A percentile compares a stretch with the other conserved stretches of the same genome.
Conservation (phyloP, 2,888 invertebrate genomes). For the Cyclophora albipunctata region DNA sequence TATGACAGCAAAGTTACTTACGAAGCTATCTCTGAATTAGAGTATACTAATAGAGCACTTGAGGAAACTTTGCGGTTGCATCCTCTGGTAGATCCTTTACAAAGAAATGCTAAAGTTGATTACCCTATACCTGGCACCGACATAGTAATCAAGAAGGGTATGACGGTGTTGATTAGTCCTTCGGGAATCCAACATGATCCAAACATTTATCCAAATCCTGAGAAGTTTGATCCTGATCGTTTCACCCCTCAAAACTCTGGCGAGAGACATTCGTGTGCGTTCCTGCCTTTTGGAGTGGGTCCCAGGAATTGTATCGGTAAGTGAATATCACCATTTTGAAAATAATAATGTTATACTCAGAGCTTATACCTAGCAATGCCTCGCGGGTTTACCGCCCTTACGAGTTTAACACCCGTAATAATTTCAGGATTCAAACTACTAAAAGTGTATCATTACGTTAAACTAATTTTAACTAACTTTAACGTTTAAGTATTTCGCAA, state of each 20-base stretch:
- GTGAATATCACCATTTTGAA: constrained; percentile 7
- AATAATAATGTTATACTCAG: too few species aligned
- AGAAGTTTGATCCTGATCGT: constrained; percentile 59
- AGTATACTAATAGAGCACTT: constrained; percentile 49
- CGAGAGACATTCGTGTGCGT: constrained; percentile 41
- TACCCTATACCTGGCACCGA: constrained; percentile 49
- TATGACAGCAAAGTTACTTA: constrained; percentile 44
- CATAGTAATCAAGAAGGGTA: constrained; percentile 39
- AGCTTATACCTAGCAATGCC: too few species aligned
- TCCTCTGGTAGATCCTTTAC: constrained; percentile 51
- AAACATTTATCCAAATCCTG: constrained; percentile 51
- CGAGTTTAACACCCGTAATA: too few species aligned
- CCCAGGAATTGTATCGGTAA: constrained; percentile 59
- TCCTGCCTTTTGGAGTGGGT: constrained; percentile 55
- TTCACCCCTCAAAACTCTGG: constrained; percentile 42
- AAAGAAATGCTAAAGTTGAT: constrained; percentile 35
- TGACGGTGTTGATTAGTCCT: constrained; percentile 37
- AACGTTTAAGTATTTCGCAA: too few species aligned
- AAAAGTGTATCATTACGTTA: too few species aligned
- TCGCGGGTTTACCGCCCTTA: too few species aligned
- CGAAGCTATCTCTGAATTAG: constrained; percentile 45
- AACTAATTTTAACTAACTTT: too few species aligned
- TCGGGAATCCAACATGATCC: constrained; percentile 53
- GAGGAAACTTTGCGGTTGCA: constrained; percentile 55
- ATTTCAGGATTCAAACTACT: too few species aligned